Conservation (phyloP, 2,888 invertebrate species). For the Drosophila macrospina region DNA sequence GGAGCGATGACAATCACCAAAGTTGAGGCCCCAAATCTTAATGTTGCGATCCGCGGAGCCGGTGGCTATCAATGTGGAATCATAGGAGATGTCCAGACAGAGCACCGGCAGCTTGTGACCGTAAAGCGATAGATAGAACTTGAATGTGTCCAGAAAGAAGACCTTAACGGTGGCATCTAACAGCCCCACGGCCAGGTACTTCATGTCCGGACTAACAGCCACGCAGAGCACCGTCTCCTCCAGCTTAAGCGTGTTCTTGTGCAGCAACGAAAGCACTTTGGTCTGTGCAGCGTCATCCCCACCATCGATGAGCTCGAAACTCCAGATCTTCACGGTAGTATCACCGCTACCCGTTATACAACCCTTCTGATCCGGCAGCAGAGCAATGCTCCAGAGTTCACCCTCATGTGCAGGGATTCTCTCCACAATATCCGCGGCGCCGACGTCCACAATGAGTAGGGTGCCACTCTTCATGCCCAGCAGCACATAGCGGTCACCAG, state of each 20-base stretch:
- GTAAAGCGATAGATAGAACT: conserved; percentile 97
- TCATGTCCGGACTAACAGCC: conserved; percentile 93
- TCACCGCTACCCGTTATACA: conserved; percentile 95
- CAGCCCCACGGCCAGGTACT: conserved; percentile 94
- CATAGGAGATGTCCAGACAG: conserved; percentile 96
- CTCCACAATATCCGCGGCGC: conserved; percentile 92
- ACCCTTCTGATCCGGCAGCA: conserved; percentile 93
- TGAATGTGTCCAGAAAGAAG: conserved; percentile 97
- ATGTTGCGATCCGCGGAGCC: conserved; percentile 98
- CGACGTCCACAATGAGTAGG: conserved; percentile 93
- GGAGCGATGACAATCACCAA: conserved; percentile 98
- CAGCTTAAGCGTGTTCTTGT: conserved; percentile 92
- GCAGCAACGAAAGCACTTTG: conserved; percentile 91
- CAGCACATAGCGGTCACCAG: conserved; percentile 94
- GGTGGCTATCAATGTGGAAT: conserved; percentile 94
- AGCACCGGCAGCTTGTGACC: conserved; percentile 98
- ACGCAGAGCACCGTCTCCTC: conserved; percentile 95
- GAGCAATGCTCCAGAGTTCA: conserved; percentile 92
- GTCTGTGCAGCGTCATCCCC: conserved; percentile 85
- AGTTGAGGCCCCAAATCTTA: conserved; percentile 99
- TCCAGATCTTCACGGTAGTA: conserved; percentile 96
- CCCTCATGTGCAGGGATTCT: conserved; percentile 92
- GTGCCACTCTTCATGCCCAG: conserved; percentile 94
- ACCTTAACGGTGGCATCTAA: conserved; percentile 97
- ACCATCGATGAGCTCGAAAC: conserved; percentile 93